phyloP scores from a whole-genome alignment of 2,888 invertebrate species.

The Agrotis segetum region DNA sequence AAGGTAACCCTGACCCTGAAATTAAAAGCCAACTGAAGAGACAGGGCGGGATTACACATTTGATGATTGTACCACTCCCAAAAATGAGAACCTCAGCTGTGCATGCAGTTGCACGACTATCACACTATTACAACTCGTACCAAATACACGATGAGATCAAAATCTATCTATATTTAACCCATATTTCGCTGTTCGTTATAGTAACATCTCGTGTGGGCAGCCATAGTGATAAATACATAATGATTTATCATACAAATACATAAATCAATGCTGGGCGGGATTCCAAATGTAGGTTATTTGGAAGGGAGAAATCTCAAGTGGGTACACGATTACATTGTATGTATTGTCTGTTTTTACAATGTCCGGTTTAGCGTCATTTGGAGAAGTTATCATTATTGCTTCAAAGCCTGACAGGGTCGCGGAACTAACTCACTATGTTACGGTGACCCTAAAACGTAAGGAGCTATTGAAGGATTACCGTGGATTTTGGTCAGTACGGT shows the following conservation, averaged over 20 bases:
- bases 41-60: too few species aligned
- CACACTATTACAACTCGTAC: slow-evolving; percentile 5
- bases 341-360: neutral
- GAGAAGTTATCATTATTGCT: too few species aligned
- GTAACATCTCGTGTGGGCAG: slow-evolving; percentile 45
- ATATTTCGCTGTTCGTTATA: slow-evolving; percentile 26
- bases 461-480: too few species aligned
- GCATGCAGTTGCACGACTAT: slow-evolving; percentile 11
- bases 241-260: slow-evolving; percentile 60
- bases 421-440: too few species aligned
- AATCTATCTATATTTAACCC: slow-evolving; percentile 58
- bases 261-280: slow-evolving; percentile 42
- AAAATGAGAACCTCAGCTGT: too few species aligned
- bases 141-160: slow-evolving; percentile 15
- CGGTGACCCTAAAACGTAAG: too few species aligned
- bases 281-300: slow-evolving; percentile 49
- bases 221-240: slow-evolving; percentile 50
- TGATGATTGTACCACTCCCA: too few species aligned
- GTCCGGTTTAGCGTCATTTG: neutral
- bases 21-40: too few species aligned
- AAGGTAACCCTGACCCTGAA: too few species aligned
- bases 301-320: slow-evolving; percentile 41
- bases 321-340: slow-evolving; percentile 35
- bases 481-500: too few species aligned
- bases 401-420: too few species aligned